These are phyloP conservation scores for Phalacrocorax pelagicus DNA, from an alignment of 2,113 vertebrate genomes.

Conservation along the genomic window DNA sequence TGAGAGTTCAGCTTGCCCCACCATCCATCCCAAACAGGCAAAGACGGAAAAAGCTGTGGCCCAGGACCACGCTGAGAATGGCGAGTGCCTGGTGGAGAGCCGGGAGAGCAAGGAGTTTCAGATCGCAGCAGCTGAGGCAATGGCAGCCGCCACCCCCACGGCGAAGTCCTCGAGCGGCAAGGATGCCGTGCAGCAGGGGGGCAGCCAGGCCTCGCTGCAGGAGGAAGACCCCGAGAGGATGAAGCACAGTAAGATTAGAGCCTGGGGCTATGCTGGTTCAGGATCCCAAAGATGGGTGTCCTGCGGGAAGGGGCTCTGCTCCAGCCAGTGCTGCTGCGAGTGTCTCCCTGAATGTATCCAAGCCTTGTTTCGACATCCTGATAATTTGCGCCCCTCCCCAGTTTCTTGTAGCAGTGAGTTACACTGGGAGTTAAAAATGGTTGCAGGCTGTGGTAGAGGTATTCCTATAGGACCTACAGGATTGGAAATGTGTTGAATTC, in stretches of 20 bases:
- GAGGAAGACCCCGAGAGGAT: conserved; percentile 93
- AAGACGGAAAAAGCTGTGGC: conserved; percentile 80
- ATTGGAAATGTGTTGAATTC: neutral
- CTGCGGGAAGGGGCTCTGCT: neutral
- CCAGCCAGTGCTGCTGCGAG: fast-evolving
- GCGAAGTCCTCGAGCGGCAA: conserved; percentile 66
- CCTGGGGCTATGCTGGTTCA: neutral
- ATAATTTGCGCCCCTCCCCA: neutral
- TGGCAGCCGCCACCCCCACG: conserved; percentile 36
- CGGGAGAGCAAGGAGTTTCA: conserved; percentile 77
- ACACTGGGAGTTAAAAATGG: neutral
- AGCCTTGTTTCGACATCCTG: neutral
- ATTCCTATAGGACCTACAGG: neutral
- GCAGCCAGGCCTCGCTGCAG: conserved; percentile 70
- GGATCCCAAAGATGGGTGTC: neutral
- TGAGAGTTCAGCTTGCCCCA: conserved; percentile 81
- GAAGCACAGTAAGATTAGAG: conserved; percentile 92
- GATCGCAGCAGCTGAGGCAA: conserved; percentile 64
- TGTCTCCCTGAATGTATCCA: neutral
- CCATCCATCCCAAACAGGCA: conserved; percentile 88
- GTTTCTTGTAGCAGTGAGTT: neutral
- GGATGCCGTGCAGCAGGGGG: conserved; percentile 67
- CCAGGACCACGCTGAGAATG: conserved; percentile 82
- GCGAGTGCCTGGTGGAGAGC: conserved; percentile 75
- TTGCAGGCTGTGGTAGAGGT: neutral